Evolutionary conservation across 2,797 vertebrate genomes (phyloP), one percentile per base, ranked within the genome.

Genomic region (Pipistrellus pygmaeus): DNA sequence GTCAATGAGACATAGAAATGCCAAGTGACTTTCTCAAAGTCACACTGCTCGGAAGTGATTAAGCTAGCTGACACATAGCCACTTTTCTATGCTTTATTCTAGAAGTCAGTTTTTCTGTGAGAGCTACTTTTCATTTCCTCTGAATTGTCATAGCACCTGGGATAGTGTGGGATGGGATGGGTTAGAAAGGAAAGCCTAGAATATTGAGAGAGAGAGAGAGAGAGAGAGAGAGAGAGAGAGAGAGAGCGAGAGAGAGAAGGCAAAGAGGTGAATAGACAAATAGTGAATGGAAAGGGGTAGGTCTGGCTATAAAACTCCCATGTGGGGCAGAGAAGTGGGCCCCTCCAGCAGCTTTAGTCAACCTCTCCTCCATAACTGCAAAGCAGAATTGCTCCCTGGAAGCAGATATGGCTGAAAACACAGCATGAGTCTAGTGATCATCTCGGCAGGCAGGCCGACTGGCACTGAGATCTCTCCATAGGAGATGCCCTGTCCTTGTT

Each of bases 381-480:
- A 51, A 91, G 72, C 12, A 21, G 32, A 88, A 91, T 92, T 76
- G 17, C 69, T 93, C 75, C 69, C n/a, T 27, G 17, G 35, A 90
- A 57, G 64, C 18, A 23, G n/a, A 32, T 23, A 5, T 68, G 17
- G 20, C 60, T 2, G 9, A 44, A 35, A 92, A 88, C 51, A 27
- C 77, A 82, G 18, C 1, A 1, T 86, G 46, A 55, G 8, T 87
- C 55, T 44, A 41, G 55, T 0, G 9, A 51, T 76, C 17, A n/a
- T 9, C 48, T 21, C 0, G 3, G n/a, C n/a, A 48, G 38, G 46
- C 30, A 68, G 51, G 17, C 17, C 9, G 38, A n/a, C 53, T n/a
- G 44, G n/a, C 23, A 13, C 10, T 13, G 57, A 17, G 87, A 35
- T 11, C 1, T 46, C 18, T 57, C 46, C 30, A 80, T 8, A 84